These are phyloP conservation scores for Bombus soroeensis DNA, from an alignment of 1,140 invertebrate species.

Conservation along the genomic window DNA sequence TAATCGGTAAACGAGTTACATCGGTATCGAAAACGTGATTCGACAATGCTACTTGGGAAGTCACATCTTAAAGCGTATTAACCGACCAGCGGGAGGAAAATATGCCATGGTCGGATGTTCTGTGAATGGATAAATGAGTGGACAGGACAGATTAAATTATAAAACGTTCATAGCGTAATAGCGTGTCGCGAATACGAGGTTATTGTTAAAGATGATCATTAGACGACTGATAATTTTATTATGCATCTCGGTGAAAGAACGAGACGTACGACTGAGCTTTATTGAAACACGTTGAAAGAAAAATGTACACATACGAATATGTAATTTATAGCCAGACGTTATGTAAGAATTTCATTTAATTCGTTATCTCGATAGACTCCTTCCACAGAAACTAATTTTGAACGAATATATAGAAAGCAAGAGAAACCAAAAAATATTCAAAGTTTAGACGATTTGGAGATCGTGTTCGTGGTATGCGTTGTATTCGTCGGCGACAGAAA, in stretches of 20 bases:
- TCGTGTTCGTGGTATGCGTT: not conserved
- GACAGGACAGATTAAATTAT: slow-evolving; percentile 52
- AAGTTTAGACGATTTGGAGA: not conserved
- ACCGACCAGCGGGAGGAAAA: slow-evolving; percentile 32
- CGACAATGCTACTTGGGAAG: not conserved
- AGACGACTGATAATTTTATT: slow-evolving; percentile 38
- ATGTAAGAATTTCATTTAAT: not conserved
- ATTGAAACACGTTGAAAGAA: not conserved
- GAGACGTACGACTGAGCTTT: not conserved
- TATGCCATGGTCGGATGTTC: slow-evolving; percentile 50
- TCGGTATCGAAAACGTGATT: slow-evolving; percentile 27
- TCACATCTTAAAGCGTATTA: slow-evolving; percentile 41
- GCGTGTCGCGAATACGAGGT: slow-evolving; percentile 27
- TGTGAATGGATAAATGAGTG: slow-evolving; percentile 52
- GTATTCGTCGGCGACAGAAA: not conserved
- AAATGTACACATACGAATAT: not conserved
- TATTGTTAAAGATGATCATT: slow-evolving; percentile 53
- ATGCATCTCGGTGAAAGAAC: slow-evolving; percentile 24
- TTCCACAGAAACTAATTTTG: not conserved
- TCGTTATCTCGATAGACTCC: not conserved
- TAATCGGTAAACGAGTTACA: not conserved
- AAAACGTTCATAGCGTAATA: slow-evolving; percentile 50
- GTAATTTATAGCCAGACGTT: not conserved
- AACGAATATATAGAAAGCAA: not conserved
- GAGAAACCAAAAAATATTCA: not conserved